phyloP scores from a whole-genome alignment of 2,888 invertebrate genomes.

The Cephus pygmeus region DNA sequence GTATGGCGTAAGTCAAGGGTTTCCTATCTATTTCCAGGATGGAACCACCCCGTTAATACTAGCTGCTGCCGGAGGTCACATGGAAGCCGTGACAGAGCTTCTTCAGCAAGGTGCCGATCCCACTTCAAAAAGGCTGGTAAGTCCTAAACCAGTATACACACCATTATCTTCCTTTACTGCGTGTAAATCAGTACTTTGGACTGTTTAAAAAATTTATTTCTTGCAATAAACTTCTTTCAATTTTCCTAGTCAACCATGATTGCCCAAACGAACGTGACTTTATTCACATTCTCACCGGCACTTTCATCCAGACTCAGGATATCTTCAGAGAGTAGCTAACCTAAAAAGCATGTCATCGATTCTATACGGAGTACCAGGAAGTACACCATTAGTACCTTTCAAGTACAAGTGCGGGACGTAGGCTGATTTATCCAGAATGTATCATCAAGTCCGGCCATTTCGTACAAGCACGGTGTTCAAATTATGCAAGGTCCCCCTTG shows the following conservation, averaged over 20 bases:
- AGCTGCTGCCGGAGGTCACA: conserved; percentile 90
- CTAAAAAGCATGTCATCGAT: not conserved
- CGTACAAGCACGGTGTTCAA: too few species aligned
- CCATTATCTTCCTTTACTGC: not conserved
- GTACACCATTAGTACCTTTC: not conserved
- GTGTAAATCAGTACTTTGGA: not conserved
- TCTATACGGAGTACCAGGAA: conserved; percentile 3
- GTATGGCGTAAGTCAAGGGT: too few species aligned
- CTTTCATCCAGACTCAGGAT: too few species aligned
- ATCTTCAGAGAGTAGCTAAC: too few species aligned
- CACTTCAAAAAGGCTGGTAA: conserved; percentile 81
- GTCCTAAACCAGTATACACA: conserved; percentile 40
- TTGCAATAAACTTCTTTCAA: not conserved
- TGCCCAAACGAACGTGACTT: not conserved
- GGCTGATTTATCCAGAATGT: not conserved
- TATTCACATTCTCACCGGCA: not conserved
- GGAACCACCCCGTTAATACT: conserved; percentile 94
- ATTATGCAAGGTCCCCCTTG: too few species aligned
- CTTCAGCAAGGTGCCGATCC: conserved; percentile 93
- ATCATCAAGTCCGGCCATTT: too few species aligned
- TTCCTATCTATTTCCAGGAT: conserved; percentile 73
- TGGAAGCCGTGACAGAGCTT: conserved; percentile 86
- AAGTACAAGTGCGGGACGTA: not conserved
- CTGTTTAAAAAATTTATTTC: not conserved
- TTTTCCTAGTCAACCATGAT: conserved; percentile 1